Percentiles rank a stretch among this genome's conserved stretches.
phyloP scores from a whole-genome alignment of 2,113 vertebrate species.

The Nyctibius bracteatus region DNA sequence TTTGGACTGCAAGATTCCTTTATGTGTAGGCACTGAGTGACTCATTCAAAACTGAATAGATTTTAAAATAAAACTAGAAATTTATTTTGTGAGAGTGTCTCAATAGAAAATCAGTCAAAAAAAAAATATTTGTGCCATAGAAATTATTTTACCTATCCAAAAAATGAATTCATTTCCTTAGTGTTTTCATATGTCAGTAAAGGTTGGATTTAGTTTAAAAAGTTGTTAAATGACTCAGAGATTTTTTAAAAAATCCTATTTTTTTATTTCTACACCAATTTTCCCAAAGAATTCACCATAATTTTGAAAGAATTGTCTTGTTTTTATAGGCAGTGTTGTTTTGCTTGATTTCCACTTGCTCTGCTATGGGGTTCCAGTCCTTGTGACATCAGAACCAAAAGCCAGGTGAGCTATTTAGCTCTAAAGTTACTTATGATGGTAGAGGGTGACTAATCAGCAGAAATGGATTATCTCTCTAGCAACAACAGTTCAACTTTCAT shows the following conservation, averaged over 20 bases:
- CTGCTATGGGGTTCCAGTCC: background rate
- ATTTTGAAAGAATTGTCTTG: background rate
- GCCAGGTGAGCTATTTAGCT: background rate
- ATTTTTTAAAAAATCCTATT: background rate
- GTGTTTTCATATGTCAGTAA: background rate
- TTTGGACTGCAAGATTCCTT: conserved; percentile 48
- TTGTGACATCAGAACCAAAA: background rate
- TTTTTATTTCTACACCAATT: background rate
- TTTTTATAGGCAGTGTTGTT: background rate
- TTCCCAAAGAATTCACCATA: background rate
- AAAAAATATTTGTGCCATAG: background rate
- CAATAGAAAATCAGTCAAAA: background rate
- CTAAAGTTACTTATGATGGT: background rate
- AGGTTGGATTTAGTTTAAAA: background rate
- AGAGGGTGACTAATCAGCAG: background rate
- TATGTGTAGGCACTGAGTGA: conserved; percentile 33
- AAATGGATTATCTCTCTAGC: background rate
- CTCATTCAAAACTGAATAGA: conserved; percentile 49
- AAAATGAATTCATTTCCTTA: background rate
- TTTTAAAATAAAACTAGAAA: conserved; percentile 49
- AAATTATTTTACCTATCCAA: background rate
- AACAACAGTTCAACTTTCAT: background rate
- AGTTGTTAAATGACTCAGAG: background rate
- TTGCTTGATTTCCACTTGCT: background rate
- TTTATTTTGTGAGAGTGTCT: background rate